A percentile compares a stretch with the other conserved stretches of the same genome.
These are phyloP conservation scores for Epirrita christyi DNA, from an alignment of 2,888 invertebrate species.

Conservation along the genomic window DNA sequence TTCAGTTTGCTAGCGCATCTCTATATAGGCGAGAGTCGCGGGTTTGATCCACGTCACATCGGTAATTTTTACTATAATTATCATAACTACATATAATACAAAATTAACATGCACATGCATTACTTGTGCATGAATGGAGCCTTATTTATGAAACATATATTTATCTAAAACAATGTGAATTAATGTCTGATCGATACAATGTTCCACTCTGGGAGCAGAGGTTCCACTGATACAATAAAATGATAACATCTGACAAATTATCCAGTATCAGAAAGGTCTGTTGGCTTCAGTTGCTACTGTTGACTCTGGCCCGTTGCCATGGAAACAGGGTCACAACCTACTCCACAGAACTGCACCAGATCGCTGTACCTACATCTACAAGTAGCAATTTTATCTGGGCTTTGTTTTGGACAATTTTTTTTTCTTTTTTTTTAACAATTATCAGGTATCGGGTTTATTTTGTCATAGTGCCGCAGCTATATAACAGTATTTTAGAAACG, in stretches of 20 bases:
- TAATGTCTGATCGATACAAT: no score
- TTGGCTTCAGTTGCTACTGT: neutral
- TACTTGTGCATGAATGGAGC: no score
- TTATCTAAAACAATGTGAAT: neutral
- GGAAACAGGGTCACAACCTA: constrained; percentile 17
- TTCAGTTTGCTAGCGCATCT: no score
- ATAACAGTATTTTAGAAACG: no score
- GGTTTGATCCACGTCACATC: no score
- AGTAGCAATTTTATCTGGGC: constrained; percentile 13
- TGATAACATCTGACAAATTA: neutral
- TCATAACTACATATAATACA: no score
- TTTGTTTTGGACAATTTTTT: constrained; percentile 1
- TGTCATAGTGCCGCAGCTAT: neutral
- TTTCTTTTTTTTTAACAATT: no score
- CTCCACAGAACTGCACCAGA: constrained; percentile 17
- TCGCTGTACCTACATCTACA: neutral
- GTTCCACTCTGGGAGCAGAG: neutral
- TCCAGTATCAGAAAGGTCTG: neutral
- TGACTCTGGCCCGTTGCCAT: constrained; percentile 22
- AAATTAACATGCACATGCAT: no score
- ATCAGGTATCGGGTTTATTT: constrained; percentile 18
- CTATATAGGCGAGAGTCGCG: no score
- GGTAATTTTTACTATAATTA: no score
- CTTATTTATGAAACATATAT: no score
- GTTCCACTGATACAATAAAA: neutral